Evolutionary conservation across 2,797 vertebrate genomes (phyloP).

Genomic region (Phrynocephalus vlangalii): DNA sequence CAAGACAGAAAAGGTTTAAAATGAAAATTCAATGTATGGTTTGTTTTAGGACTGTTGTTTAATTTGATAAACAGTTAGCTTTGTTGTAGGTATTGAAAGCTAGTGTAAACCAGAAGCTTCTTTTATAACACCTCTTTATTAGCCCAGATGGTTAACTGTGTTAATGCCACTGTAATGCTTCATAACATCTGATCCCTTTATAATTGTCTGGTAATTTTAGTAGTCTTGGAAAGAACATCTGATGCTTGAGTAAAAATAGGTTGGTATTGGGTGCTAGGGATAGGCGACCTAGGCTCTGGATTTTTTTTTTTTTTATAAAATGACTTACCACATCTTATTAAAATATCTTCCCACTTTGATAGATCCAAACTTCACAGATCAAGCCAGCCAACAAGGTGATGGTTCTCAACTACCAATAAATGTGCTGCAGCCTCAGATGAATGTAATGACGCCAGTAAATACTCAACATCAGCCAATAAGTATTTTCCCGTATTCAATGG

Average conservation of each 20-base stretch:
- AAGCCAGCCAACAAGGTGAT: slow-evolving; percentile 82
- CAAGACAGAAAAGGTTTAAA: not conserved
- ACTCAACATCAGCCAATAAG: slow-evolving; percentile 79
- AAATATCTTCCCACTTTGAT: slow-evolving; percentile 56
- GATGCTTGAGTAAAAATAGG: not conserved
- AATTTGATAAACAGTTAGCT: too few species aligned
- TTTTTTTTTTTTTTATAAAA: not conserved
- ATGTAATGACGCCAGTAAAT: slow-evolving; percentile 78
- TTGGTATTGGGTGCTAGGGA: not conserved
- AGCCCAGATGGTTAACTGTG: not conserved
- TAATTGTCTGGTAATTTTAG: not conserved
- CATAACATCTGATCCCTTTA: not conserved
- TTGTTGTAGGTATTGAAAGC: not conserved
- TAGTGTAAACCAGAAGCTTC: not conserved
- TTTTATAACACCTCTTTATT: not conserved
- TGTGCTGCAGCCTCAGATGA: slow-evolving; percentile 86
- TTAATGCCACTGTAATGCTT: not conserved
- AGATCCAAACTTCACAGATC: slow-evolving; percentile 88
- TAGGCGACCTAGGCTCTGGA: not conserved
- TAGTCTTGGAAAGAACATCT: not conserved
- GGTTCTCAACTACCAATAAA: slow-evolving; percentile 83
- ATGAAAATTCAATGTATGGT: not conserved
- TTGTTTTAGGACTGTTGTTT: not conserved
- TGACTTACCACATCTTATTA: slow-evolving; percentile 14
- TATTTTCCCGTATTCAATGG: slow-evolving; percentile 86